Evolutionary conservation across 37 sponge, comb jelly and placozoan genomes (phyloP).

Genomic region (Haliclona indistincta): DNA sequence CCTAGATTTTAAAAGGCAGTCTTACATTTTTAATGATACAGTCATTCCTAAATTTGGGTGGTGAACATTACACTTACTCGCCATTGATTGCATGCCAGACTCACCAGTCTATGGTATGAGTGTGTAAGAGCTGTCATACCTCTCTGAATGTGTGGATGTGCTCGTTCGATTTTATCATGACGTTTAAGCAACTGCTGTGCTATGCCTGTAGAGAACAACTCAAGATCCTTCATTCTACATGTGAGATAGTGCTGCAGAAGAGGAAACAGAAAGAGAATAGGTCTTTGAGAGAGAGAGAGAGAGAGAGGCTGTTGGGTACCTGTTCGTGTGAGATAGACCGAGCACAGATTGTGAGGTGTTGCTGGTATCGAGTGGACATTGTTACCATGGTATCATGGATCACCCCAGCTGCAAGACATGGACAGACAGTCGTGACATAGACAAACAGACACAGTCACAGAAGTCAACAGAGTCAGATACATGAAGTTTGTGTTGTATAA

Average conservation of each 20-base stretch:
- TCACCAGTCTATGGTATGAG: neutral
- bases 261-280: too few species aligned
- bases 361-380: slow-evolving; percentile 42
- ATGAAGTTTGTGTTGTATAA: too few species aligned
- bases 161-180: slow-evolving; percentile 45
- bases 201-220: slow-evolving; percentile 66
- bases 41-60: too few species aligned
- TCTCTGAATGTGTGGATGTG: slow-evolving; percentile 34
- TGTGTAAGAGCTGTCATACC: slow-evolving; percentile 1
- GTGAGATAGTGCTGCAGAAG: slow-evolving; percentile 28
- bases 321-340: neutral
- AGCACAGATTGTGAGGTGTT: slow-evolving; percentile 26
- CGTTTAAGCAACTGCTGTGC: slow-evolving; percentile 48
- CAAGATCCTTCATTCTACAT: slow-evolving; percentile 58
- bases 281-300: slow-evolving; percentile 10
- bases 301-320: neutral
- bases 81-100: neutral
- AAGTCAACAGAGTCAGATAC: too few species aligned
- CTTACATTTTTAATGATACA: too few species aligned
- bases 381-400: neutral
- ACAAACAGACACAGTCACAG: too few species aligned
- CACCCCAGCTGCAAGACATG: slow-evolving; percentile 36
- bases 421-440: too few species aligned
- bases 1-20: too few species aligned
- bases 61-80: too few species aligned